A percentile compares a stretch with the other conserved stretches of the same genome.
These are phyloP conservation scores for Polypterus senegalus DNA, from an alignment of 2,113 vertebrate genomes.

Conservation along the genomic window DNA sequence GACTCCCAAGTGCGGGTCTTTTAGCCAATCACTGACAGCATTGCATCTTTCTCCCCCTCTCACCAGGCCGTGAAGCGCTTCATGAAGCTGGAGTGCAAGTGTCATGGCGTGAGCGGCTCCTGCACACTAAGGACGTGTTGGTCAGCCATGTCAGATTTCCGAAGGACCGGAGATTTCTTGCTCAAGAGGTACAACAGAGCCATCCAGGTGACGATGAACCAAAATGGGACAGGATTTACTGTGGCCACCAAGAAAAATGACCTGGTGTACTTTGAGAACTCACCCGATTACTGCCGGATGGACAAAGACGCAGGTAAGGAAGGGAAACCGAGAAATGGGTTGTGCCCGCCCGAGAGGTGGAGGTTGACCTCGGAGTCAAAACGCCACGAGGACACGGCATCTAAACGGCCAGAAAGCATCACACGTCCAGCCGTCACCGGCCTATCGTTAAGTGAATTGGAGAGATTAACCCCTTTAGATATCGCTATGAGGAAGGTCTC, in stretches of 20 bases:
- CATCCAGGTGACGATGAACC: conserved; percentile 91
- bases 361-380: background rate
- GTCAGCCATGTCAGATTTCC: conserved; percentile 89
- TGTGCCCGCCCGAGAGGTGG: background rate
- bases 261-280: conserved; percentile 96
- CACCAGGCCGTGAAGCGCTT: conserved; percentile 85
- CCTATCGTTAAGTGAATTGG: no score
- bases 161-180: conserved; percentile 86
- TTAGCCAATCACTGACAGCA: background rate
- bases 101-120: conserved; percentile 89
- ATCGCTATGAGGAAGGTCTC: no score
- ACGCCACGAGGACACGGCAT: no score
- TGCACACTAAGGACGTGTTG: conserved; percentile 93
- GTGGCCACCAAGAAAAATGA: conserved; percentile 91
- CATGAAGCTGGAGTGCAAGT: conserved; percentile 94
- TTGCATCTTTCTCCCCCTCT: conserved; percentile 11
- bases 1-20: background rate
- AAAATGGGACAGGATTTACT: conserved; percentile 85
- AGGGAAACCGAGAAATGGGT: background rate
- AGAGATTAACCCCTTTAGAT: no score
- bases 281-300: conserved; percentile 89
- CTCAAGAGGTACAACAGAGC: conserved; percentile 87
- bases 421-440: no score
- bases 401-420: no score
- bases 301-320: conserved; percentile 87